Conservation (phyloP, 30 jellyfish, hydroid and myxozoan species). For the Rhopilema esculentum region DNA sequence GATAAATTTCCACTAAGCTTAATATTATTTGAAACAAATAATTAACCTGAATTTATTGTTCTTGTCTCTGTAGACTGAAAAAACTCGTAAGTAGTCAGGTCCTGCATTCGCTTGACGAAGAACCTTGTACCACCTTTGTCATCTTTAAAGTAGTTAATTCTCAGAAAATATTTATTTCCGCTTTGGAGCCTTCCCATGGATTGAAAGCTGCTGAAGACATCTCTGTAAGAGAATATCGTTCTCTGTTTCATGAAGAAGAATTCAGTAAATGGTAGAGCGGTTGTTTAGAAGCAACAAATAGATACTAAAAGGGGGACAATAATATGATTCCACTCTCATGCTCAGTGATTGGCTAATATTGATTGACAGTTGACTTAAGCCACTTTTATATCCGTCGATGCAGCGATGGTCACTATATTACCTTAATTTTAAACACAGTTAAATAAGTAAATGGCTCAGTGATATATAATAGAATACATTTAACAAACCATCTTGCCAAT, state of each 20-base stretch:
- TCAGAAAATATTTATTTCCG: not conserved
- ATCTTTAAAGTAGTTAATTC: slow-evolving; percentile 18
- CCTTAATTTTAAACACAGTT: too few species aligned
- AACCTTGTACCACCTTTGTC: slow-evolving; percentile 30
- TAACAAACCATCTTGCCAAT: too few species aligned
- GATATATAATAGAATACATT: too few species aligned
- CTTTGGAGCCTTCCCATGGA: not conserved
- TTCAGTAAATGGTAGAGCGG: too few species aligned
- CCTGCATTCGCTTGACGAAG: slow-evolving; percentile 14
- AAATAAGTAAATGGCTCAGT: too few species aligned
- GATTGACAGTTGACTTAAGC: too few species aligned
- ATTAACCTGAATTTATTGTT: slow-evolving; percentile 24
- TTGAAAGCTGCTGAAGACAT: not conserved
- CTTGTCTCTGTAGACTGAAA: slow-evolving; percentile 34
- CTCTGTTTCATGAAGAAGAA: not conserved
- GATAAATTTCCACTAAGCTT: not conserved
- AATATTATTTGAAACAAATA: not conserved
- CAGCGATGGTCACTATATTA: too few species aligned
- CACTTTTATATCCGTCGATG: too few species aligned
- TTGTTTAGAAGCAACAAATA: too few species aligned
- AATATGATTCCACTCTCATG: too few species aligned
- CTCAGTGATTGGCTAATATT: too few species aligned
- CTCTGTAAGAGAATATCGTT: not conserved
- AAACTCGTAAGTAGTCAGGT: not conserved
- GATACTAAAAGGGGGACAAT: too few species aligned